phyloP scores from a whole-genome alignment of 2,797 vertebrate genomes.

The Manis pentadactyla region DNA sequence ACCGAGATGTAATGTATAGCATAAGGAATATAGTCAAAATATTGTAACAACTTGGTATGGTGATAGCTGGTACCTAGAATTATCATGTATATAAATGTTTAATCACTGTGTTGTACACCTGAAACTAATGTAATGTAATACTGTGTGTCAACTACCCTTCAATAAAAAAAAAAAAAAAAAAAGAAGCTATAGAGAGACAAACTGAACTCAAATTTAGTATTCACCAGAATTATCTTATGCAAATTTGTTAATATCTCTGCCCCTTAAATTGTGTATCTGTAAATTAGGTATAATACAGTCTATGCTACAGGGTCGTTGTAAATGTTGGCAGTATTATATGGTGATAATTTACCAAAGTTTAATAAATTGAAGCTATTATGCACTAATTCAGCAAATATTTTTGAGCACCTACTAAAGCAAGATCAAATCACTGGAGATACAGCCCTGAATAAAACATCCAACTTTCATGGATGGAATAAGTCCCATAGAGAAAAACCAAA shows the following conservation, averaged over 20 bases:
- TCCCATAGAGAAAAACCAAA: neutral
- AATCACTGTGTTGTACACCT: too few species aligned
- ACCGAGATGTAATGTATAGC: too few species aligned
- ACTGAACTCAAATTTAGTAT: slow-evolving; percentile 38
- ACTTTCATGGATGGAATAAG: neutral
- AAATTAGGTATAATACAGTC: neutral
- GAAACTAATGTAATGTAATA: too few species aligned
- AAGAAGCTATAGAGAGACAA: neutral
- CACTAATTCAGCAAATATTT: slow-evolving; percentile 42
- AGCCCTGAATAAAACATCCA: slow-evolving; percentile 40
- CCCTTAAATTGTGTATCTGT: slow-evolving; percentile 20
- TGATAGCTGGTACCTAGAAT: too few species aligned
- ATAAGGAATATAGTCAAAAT: too few species aligned
- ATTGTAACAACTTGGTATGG: too few species aligned
- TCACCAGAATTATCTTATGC: neutral
- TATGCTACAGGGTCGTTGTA: neutral
- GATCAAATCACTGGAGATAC: neutral
- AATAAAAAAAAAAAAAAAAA: too few species aligned
- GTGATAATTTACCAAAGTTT: slow-evolving; percentile 12
- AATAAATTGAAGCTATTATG: slow-evolving; percentile 17
- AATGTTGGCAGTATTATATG: neutral
- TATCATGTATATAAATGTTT: too few species aligned
- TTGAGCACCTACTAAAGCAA: neutral
- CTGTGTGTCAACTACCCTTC: too few species aligned
- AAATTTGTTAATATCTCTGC: slow-evolving; percentile 20